phyloP scores from a whole-genome alignment of 35 echinoderm and acorn worm genomes.

The Apostichopus parvimensis region DNA sequence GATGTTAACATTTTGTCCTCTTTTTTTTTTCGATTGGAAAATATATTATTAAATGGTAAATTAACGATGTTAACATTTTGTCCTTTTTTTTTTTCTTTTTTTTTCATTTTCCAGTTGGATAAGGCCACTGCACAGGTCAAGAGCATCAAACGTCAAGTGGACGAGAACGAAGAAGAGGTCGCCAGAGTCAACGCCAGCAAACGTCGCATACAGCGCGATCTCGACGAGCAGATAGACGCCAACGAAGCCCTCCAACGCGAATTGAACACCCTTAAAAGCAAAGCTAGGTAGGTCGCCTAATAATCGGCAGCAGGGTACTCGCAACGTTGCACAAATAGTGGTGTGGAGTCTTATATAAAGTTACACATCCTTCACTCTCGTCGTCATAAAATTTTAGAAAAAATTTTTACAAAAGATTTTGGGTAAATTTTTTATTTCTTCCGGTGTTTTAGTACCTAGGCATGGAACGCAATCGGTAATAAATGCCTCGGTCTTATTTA shows the following conservation, averaged over 20 bases:
- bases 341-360: too few species aligned
- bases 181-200: conserved; percentile 77
- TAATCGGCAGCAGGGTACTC: not conserved
- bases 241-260: conserved; percentile 82
- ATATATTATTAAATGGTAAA: not conserved
- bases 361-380: too few species aligned
- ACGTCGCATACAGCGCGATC: conserved; percentile 81
- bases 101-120: conserved; percentile 68
- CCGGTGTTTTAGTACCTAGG: too few species aligned
- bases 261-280: conserved; percentile 71
- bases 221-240: conserved; percentile 86
- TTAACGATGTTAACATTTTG: not conserved
- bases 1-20: too few species aligned
- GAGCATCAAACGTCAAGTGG: conserved; percentile 89
- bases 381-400: too few species aligned
- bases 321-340: not conserved
- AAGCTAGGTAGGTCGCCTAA: conserved; percentile 66
- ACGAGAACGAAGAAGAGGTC: conserved; percentile 91
- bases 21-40: too few species aligned
- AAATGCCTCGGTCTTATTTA: not conserved
- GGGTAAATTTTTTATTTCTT: too few species aligned
- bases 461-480: not conserved
- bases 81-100: not conserved
- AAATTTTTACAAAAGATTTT: too few species aligned
- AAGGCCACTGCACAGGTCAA: conserved; percentile 83